Evolutionary conservation across 2,113 vertebrate species (phyloP).

Genomic region (Ifrita kowaldi): DNA sequence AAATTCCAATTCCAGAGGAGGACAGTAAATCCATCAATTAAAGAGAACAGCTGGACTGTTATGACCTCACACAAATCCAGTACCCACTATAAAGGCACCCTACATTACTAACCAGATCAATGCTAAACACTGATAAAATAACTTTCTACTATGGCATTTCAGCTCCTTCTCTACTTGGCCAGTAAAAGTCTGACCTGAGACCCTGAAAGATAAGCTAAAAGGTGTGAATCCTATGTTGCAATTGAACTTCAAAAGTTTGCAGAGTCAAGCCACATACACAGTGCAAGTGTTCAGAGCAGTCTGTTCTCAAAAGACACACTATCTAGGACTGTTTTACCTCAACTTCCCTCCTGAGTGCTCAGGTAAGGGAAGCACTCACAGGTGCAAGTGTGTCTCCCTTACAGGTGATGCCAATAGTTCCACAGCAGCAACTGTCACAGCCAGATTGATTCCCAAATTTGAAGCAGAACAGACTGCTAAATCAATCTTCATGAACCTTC

Average conservation of each 20-base stretch:
- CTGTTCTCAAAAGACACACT: background rate
- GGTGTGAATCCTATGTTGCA: background rate
- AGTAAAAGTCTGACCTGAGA: background rate
- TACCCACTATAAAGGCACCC: background rate
- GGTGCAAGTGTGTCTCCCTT: background rate
- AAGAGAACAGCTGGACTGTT: background rate
- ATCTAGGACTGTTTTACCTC: background rate
- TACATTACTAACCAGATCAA: background rate
- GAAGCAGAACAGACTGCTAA: background rate
- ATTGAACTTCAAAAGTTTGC: background rate
- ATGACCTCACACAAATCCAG: background rate
- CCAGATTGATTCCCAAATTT: background rate
- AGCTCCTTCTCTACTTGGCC: background rate
- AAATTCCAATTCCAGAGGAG: background rate
- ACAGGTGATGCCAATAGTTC: fast-evolving
- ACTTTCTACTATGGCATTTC: background rate
- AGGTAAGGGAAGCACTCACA: background rate
- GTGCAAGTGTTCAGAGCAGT: background rate
- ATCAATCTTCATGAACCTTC: background rate
- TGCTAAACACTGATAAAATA: background rate
- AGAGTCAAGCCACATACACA: background rate
- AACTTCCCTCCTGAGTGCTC: background rate
- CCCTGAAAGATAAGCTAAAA: background rate
- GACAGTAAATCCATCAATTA: background rate
- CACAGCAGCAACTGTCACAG: background rate